These are phyloP conservation scores for Microplitis manilae DNA, from an alignment of 2,888 invertebrate species.

Conservation along the genomic window DNA sequence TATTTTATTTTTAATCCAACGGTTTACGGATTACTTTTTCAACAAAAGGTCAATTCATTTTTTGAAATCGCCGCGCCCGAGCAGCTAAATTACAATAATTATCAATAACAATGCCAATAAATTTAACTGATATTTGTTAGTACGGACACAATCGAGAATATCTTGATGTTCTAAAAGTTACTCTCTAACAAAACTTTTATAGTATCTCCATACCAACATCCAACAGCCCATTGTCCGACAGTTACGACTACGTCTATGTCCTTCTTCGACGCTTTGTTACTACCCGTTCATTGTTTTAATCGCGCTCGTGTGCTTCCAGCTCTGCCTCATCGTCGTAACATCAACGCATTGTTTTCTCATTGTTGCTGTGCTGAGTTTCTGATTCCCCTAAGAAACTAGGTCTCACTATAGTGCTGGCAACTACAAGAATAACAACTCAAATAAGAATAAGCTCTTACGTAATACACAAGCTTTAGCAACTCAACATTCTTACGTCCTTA, in stretches of 20 bases:
- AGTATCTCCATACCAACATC: slow-evolving; percentile 54
- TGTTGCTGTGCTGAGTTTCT: slow-evolving; percentile 45
- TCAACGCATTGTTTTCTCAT: slow-evolving; percentile 63
- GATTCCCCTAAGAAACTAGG: slow-evolving; percentile 20
- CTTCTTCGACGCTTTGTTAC: slow-evolving; percentile 65
- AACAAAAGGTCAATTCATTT: too few species aligned
- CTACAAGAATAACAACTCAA: not conserved
- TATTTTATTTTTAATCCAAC: slow-evolving; percentile 1
- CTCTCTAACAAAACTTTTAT: slow-evolving; percentile 38
- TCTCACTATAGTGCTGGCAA: not conserved
- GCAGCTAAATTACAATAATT: not conserved
- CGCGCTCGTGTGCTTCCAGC: slow-evolving; percentile 51
- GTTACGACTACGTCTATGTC: slow-evolving; percentile 59
- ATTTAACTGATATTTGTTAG: not conserved
- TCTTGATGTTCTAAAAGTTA: slow-evolving; percentile 37
- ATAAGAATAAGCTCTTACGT: not conserved
- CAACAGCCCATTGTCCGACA: slow-evolving; percentile 66
- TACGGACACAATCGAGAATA: not conserved
- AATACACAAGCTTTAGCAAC: not conserved
- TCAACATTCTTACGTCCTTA: not conserved
- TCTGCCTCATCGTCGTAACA: slow-evolving; percentile 58
- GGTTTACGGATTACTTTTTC: not conserved
- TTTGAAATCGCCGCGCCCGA: too few species aligned
- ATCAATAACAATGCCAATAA: not conserved
- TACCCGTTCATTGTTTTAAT: slow-evolving; percentile 62